Evolutionary conservation across 2,113 vertebrate species (phyloP).

Genomic region (Chionodraco myersi): DNA sequence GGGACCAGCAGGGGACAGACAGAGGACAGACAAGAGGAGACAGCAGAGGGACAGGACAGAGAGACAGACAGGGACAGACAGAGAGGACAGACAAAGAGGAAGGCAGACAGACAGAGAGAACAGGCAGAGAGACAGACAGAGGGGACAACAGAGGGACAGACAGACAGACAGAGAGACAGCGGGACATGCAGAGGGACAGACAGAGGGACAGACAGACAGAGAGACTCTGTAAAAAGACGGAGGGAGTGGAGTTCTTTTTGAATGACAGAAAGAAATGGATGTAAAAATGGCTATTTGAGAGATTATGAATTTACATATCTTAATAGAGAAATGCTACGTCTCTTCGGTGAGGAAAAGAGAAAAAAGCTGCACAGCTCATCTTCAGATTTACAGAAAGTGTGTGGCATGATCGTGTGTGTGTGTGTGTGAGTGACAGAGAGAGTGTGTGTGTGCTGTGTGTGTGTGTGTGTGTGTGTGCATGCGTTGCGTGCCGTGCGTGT

Average conservation of each 20-base stretch:
- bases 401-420: conserved; percentile 16
- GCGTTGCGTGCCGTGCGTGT: too few species aligned
- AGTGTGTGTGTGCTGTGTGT: not conserved
- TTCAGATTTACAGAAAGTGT: conserved; percentile 48
- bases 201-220: conserved; percentile 25
- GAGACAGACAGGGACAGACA: not conserved
- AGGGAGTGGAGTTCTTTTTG: conserved; percentile 33
- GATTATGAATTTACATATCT: conserved; percentile 79
- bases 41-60: conserved; percentile 29
- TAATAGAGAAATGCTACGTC: conserved; percentile 67
- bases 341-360: conserved; percentile 7
- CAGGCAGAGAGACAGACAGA: conserved; percentile 24
- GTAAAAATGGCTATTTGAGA: conserved; percentile 71
- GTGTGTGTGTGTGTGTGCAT: not conserved
- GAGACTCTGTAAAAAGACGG: not conserved
- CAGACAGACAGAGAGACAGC: conserved; percentile 1
- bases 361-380: conserved; percentile 42
- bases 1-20: too few species aligned
- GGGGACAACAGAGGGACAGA: not conserved
- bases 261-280: conserved; percentile 68
- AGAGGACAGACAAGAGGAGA: too few species aligned
- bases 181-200: conserved; percentile 26
- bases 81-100: too few species aligned
- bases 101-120: not conserved
- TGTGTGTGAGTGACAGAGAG: not conserved